A percentile compares a stretch with the other conserved stretches of the same genome.
Conservation (phyloP, 2,113 vertebrate genomes). For the Platichthys flesus region DNA sequence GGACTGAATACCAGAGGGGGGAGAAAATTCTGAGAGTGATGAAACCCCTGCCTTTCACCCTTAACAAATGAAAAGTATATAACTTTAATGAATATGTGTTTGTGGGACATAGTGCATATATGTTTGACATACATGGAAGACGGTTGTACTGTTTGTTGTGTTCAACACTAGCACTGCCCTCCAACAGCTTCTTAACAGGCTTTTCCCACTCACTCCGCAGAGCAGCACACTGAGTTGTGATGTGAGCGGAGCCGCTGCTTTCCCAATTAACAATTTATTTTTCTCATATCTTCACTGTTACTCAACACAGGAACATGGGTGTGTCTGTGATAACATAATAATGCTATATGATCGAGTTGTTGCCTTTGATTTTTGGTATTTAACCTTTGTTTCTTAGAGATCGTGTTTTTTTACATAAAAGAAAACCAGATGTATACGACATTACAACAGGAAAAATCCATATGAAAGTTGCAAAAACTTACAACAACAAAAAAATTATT, state of each 20-base stretch:
- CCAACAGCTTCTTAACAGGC: not conserved
- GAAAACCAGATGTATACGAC: not conserved
- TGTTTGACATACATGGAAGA: constrained; percentile 49
- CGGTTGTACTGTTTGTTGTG: not conserved
- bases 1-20: constrained; percentile 34
- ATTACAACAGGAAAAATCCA: too few species aligned
- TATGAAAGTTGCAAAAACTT: too few species aligned
- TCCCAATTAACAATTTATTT: too few species aligned
- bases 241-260: not conserved
- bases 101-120: constrained; percentile 53
- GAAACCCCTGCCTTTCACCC: constrained; percentile 62
- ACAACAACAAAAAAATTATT: too few species aligned
- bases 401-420: not conserved
- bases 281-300: too few species aligned
- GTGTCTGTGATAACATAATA: too few species aligned
- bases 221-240: constrained; percentile 15
- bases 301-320: too few species aligned
- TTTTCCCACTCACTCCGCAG: not conserved
- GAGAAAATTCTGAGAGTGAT: constrained; percentile 35
- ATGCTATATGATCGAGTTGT: not conserved
- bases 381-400: too few species aligned
- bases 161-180: constrained; percentile 33
- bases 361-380: too few species aligned
- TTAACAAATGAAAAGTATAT: constrained; percentile 45
- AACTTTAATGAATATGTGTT: constrained; percentile 52